Evolutionary conservation across 2,113 vertebrate genomes (phyloP), one percentile per base, ranked within the genome.

Genomic region (Colossoma macropomum): DNA sequence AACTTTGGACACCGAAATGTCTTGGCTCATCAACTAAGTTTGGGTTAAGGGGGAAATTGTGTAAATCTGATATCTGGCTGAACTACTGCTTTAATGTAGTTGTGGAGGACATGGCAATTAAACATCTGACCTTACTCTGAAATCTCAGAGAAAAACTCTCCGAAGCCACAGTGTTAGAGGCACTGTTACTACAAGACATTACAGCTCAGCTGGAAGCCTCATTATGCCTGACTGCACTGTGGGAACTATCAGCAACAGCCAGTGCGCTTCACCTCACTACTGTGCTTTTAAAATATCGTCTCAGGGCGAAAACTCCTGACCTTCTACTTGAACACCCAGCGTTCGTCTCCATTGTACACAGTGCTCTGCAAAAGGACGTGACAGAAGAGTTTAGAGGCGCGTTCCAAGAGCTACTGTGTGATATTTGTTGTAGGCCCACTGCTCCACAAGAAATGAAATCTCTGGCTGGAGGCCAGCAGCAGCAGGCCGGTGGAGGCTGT

Each of bases 401-500:
- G 48, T 63, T 79, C 84, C 70, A 21, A 78, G 50, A 75, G 56
- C 60, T 60, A 60, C 30, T 25, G 79, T 79, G 81, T 80, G 56
- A 68, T 81, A 66, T 81, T 84, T 86, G 81, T 74, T 82, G 72
- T 70, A 69, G 54, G 52, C 6, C 48, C 63, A 72, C 15, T 34
- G 56, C 75, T 78, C 41, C 73, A 73, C 21, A 77, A 75, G 79
- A 80, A 73, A n/a, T 32, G 59, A 66, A 41, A 59, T 59, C 25
- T 72, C 63, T 86, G 81, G 86, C 77, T 17, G 48, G 16, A 60
- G 69, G 80, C 86, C 86, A 83, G 25, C 2, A 56, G 50, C 80
- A 82, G 50, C 59, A 80, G 71, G 54, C 70, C 59, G 80, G 86
- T 75, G 69, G 71, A 80, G 84, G 23, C 60, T 54, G 56, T 83